Evolutionary conservation across 2,113 vertebrate species (phyloP).

Genomic region (Burhinus oedicnemus): DNA sequence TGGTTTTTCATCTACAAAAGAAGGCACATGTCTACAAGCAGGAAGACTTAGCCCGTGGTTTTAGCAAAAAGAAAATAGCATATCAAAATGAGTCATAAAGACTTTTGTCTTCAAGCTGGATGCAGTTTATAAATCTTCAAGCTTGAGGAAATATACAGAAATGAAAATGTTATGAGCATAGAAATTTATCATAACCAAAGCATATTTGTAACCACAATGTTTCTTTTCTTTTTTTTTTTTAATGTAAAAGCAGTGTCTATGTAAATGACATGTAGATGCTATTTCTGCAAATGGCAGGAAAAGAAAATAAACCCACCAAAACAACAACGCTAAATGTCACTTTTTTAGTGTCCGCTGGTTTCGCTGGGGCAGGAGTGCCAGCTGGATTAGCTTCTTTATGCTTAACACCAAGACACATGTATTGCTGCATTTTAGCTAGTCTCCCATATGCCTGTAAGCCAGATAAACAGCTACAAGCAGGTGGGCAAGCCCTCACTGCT

Average conservation of each 20-base stretch:
- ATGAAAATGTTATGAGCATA: constrained; percentile 67
- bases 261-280: constrained; percentile 71
- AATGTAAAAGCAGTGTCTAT: constrained; percentile 53
- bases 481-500: not conserved
- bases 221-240: not conserved
- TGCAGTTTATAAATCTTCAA: constrained; percentile 58
- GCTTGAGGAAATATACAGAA: constrained; percentile 58
- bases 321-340: not conserved
- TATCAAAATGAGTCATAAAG: not conserved
- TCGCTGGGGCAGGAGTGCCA: not conserved
- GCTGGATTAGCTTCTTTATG: not conserved
- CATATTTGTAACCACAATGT: constrained; percentile 31
- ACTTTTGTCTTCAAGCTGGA: constrained; percentile 42
- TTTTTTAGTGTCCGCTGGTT: constrained; percentile 17
- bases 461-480: constrained; percentile 2
- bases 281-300: constrained; percentile 57
- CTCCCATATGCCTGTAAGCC: not conserved
- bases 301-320: not conserved
- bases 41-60: constrained; percentile 11
- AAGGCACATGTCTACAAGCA: not conserved
- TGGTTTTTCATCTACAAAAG: not conserved
- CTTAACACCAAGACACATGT: not conserved
- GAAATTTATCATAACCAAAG: constrained; percentile 56
- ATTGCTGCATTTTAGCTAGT: not conserved
- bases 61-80: not conserved